A percentile compares a stretch with the other conserved stretches of the same genome.
Evolutionary conservation across 2,797 vertebrate genomes (phyloP).

Genomic region (Hipposideros larvatus): DNA sequence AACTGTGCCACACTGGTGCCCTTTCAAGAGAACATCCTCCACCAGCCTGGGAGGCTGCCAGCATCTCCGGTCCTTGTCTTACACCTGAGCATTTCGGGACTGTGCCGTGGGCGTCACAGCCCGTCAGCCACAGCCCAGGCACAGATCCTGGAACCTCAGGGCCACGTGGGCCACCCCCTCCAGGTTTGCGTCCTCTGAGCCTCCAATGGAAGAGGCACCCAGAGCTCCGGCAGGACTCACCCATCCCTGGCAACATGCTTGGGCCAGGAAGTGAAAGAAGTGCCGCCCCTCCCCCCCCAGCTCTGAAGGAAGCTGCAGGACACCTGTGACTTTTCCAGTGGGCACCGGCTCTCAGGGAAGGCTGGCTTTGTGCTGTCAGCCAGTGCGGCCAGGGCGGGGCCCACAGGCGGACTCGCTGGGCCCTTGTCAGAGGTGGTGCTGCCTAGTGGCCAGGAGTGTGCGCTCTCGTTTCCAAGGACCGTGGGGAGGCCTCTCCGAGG

Average conservation of each 20-base stretch:
- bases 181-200: not conserved
- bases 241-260: not conserved
- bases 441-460: not conserved
- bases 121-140: not conserved
- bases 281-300: not conserved
- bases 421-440: not conserved
- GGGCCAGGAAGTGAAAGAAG: not conserved
- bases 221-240: not conserved
- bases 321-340: not conserved
- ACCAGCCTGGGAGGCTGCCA: not conserved
- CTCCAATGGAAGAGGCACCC: not conserved
- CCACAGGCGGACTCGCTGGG: accelerated
- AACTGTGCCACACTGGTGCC: not conserved
- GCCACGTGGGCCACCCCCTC: accelerated
- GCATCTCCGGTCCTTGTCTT: not conserved
- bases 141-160: not conserved
- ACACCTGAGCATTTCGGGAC: not conserved
- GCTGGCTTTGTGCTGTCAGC: not conserved
- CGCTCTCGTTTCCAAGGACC: not conserved
- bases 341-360: not conserved
- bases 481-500: not conserved
- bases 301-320: not conserved
- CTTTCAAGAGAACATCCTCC: not conserved
- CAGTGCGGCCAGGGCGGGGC: not conserved
- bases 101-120: accelerated